Percentiles rank a stretch among this genome's conserved stretches.
phyloP scores from a whole-genome alignment of 2,113 vertebrate species.

The Phalacrocorax brasilianus region DNA sequence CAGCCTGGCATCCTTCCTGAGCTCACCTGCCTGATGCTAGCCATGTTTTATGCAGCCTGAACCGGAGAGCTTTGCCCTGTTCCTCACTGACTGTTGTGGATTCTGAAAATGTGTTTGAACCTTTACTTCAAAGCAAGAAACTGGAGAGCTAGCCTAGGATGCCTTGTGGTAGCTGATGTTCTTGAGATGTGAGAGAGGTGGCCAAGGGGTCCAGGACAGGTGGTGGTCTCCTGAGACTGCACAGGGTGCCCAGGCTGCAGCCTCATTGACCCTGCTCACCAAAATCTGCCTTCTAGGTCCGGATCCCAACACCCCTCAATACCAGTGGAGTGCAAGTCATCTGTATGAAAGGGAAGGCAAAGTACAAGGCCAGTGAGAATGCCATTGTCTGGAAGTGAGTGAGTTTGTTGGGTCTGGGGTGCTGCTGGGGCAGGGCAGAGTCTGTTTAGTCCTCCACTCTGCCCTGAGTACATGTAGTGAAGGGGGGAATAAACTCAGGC shows the following conservation, averaged over 20 bases:
- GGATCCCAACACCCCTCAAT: conserved; percentile 96
- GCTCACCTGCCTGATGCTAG: background rate
- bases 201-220: background rate
- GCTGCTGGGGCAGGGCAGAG: background rate
- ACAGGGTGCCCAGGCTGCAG: background rate
- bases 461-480: background rate
- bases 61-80: background rate
- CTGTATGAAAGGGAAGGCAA: conserved; percentile 99
- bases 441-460: background rate
- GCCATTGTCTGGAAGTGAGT: conserved; percentile 99
- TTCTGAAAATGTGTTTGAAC: background rate
- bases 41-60: background rate
- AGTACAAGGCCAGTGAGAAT: conserved; percentile 99
- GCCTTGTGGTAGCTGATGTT: background rate
- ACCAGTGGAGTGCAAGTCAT: conserved; percentile 99
- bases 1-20: background rate
- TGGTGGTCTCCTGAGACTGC: background rate
- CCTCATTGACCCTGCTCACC: background rate
- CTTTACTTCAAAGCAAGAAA: background rate
- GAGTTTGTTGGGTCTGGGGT: background rate
- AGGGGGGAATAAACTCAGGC: background rate
- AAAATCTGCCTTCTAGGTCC: conserved; percentile 81
- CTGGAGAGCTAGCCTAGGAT: background rate
- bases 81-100: background rate
- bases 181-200: background rate